Evolutionary conservation across 23 tunicate genomes (phyloP), one percentile per base, ranked within the genome.

Genomic region (Halocynthia aurantium): DNA sequence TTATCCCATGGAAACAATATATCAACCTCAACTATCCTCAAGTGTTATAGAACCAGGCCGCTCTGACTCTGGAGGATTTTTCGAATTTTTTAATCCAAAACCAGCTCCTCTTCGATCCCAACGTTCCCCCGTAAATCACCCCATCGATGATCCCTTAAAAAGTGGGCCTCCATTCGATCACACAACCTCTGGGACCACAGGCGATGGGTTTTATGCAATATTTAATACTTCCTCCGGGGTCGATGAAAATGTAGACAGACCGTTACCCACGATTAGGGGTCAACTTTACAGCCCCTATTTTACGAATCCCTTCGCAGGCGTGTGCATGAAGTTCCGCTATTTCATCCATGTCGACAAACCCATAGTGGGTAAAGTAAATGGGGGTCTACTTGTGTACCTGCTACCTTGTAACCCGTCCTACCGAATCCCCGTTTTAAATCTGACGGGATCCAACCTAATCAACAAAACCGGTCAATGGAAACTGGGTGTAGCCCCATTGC

Each of bases 361-460:
- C 10, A 74, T 6, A 2, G 6, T n/a, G 19, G 40, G 52, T 60
- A 49, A 40, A 7, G 49, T 58, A 2, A 49, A 66, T 7, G 74
- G 86, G 50, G 89, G 85, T 15, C 88, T 92, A 11, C 53, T 80
- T 53, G 87, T 92, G 7, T 92, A 76, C 69, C 75, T 92, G n/a
- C 52, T 86, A 61, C 91, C 98, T 31, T 92, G 98, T 75, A 56
- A 79, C 53, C 82, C 98, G 0, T 73, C 92, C 7, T 92, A 92
- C 67, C 79, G 81, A 52, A 58, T 82, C 6, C 98, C 98, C 0
- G 92, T 92, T 12, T 61, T 86, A 1, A 86, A 76, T 75, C 55
- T 92, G 6, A 79, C 88, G 15, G 53, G 76, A 19, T 13, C 65
- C 7, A 57, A 64, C 52, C 13, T 67, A 15, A 57, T 76, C n/a